These are phyloP conservation scores for Apoda limacodes DNA, from an alignment of 2,888 invertebrate genomes.

Conservation along the genomic window DNA sequence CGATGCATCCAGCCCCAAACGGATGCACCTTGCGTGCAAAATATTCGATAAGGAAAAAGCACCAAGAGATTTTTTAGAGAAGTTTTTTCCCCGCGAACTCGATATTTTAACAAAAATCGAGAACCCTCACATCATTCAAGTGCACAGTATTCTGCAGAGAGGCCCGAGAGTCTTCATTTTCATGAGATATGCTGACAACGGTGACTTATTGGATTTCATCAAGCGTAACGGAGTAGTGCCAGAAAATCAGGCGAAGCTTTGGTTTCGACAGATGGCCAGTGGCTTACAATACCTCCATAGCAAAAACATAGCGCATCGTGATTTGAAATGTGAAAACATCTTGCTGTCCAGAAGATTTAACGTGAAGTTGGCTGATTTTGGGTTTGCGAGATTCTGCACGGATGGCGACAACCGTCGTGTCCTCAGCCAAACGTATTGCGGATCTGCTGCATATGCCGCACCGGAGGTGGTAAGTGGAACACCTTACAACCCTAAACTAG, in stretches of 20 bases:
- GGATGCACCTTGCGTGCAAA: conserved; percentile 86
- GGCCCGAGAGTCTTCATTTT: conserved; percentile 89
- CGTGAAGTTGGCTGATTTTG: conserved; percentile 94
- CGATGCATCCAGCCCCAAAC: conserved; percentile 77
- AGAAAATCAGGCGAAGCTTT: conserved; percentile 82
- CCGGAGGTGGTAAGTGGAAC: conserved; percentile 93
- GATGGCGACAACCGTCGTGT: conserved; percentile 79
- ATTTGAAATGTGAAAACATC: conserved; percentile 95
- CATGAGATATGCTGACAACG: conserved; percentile 93
- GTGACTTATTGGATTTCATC: conserved; percentile 88
- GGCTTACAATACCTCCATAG: conserved; percentile 87
- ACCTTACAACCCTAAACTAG: conserved; percentile 88
- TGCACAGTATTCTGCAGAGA: conserved; percentile 86
- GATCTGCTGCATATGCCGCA: conserved; percentile 97
- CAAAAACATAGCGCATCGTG: conserved; percentile 89
- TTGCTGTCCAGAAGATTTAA: conserved; percentile 85
- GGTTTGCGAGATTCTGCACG: conserved; percentile 87
- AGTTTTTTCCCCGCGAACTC: conserved; percentile 94
- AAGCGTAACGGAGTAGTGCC: conserved; percentile 81
- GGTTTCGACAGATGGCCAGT: conserved; percentile 89
- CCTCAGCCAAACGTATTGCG: conserved; percentile 92
- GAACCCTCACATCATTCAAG: conserved; percentile 91
- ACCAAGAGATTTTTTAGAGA: conserved; percentile 88
- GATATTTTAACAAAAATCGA: conserved; percentile 90
- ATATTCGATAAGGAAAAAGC: conserved; percentile 92